A percentile compares a stretch with the other conserved stretches of the same genome.
These are phyloP conservation scores for Bambusicola thoracicus DNA, from an alignment of 2,113 vertebrate genomes.

Conservation along the genomic window DNA sequence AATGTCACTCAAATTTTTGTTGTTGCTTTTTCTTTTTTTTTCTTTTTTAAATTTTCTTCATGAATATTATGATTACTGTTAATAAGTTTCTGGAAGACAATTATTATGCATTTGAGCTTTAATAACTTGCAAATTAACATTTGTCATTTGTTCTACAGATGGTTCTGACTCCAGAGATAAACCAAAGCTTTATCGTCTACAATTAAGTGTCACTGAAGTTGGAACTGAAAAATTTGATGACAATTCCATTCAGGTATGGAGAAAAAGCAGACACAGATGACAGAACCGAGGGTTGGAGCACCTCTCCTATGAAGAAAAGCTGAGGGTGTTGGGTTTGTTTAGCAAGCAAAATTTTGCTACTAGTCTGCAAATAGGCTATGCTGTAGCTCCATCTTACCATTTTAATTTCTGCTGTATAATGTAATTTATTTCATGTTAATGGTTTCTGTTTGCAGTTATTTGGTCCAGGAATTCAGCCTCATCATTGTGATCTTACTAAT, in stretches of 20 bases:
- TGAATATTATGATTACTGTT: not conserved
- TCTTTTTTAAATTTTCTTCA: too few species aligned
- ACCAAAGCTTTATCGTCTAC: constrained; percentile 97
- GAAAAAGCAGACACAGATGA: not conserved
- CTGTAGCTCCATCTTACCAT: not conserved
- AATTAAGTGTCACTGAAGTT: constrained; percentile 96
- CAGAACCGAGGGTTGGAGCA: not conserved
- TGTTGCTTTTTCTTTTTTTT: not conserved
- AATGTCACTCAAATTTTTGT: not conserved
- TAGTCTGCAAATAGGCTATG: not conserved
- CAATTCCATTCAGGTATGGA: constrained; percentile 91
- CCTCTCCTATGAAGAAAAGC: not conserved
- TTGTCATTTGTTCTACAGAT: constrained; percentile 76
- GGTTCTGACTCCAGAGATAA: constrained; percentile 98
- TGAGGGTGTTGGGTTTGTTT: not conserved
- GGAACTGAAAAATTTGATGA: constrained; percentile 93
- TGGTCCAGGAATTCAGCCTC: constrained; percentile 93
- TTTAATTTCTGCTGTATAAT: not conserved
- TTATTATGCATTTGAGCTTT: not conserved
- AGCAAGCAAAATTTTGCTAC: not conserved
- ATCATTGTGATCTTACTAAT: constrained; percentile 97
- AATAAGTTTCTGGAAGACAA: not conserved
- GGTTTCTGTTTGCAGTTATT: constrained; percentile 81
- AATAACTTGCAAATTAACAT: not conserved
- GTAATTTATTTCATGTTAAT: not conserved